Evolutionary conservation across 2,797 vertebrate species (phyloP).

Genomic region (Rhadinocentrus ornatus): DNA sequence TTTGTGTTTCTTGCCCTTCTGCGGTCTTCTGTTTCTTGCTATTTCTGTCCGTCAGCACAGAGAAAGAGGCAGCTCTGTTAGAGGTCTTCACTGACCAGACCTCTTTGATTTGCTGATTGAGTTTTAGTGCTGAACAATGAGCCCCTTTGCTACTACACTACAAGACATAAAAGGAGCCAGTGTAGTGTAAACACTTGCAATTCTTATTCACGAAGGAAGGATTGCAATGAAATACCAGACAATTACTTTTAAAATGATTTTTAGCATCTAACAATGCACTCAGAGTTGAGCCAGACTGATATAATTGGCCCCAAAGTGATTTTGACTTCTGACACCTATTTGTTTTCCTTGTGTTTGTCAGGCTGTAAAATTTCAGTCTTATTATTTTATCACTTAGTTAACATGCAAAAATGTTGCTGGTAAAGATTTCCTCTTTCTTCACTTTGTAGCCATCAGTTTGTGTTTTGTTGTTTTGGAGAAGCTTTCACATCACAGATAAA

Average conservation of each 20-base stretch:
- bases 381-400: slow-evolving; percentile 16
- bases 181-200: slow-evolving; percentile 19
- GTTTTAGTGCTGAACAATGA: slow-evolving; percentile 33
- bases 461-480: slow-evolving; percentile 35
- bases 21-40: background rate
- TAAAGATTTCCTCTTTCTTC: background rate
- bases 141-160: slow-evolving; percentile 19
- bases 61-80: slow-evolving; percentile 12
- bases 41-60: background rate
- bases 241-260: background rate
- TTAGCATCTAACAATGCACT: background rate
- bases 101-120: slow-evolving; percentile 37
- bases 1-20: background rate
- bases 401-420: slow-evolving; percentile 22
- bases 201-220: slow-evolving; percentile 20
- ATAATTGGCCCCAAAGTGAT: slow-evolving; percentile 34
- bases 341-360: background rate
- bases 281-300: slow-evolving; percentile 20
- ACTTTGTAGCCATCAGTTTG: slow-evolving; percentile 15
- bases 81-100: slow-evolving; percentile 26
- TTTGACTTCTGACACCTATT: slow-evolving; percentile 28
- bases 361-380: slow-evolving; percentile 5
- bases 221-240: slow-evolving; percentile 12
- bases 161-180: slow-evolving; percentile 28
- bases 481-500: slow-evolving; percentile 48